Base-by-base conservation (phyloP, 64 coral and sea anemone genomes). In the Pachyseris speciosa region DNA sequence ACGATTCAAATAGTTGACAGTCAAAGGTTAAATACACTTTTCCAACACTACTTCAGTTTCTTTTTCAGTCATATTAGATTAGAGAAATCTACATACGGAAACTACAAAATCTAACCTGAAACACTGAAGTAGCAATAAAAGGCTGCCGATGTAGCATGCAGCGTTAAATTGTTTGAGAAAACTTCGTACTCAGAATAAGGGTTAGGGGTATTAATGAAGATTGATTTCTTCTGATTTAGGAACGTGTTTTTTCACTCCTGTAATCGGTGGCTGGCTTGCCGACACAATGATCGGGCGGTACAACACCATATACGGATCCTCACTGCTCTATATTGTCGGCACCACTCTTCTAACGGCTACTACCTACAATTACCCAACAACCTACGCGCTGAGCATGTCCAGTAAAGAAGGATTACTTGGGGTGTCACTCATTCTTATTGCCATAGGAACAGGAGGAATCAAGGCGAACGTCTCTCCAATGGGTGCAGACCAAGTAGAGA, bases 391-490 rank as follows among this genome's bases (percentile, higher is more conserved):
- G 42, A 86, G 30, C 24, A 72, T 78, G 1, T 17, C 84, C 6
- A 17, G 12, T 59, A 89, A 83, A 52, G 77, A 69, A 32, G 47
- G 53, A 22, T 86, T 86, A 20, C 64, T 89, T 26, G 69, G 28
- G 15, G 50, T 94, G 49, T 81, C 93, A 27, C 72, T 94, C 19
- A 79, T 90, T 25, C 60, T 94, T 28, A 88, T 94, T 78, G 76
- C 78, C 1, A 13, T 85, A 25, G 93, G 86, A n/a, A 90, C 93
- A 29, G 93, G 93, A 28, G 93, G 86, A 20, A 94, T 94, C 27
- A 94, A 94, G 73, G 87, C 93, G 5, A 94, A 94, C 36, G 86
- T 94, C 20, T 84, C 86, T 8, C 93, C 93, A 28, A 71, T 94
- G 25, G 92, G 93, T 17, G 93, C 93, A 22, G 93, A 94, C 28